Evolutionary conservation across 2,797 vertebrate species (phyloP).

Genomic region (Mormyrus hasselquistii): DNA sequence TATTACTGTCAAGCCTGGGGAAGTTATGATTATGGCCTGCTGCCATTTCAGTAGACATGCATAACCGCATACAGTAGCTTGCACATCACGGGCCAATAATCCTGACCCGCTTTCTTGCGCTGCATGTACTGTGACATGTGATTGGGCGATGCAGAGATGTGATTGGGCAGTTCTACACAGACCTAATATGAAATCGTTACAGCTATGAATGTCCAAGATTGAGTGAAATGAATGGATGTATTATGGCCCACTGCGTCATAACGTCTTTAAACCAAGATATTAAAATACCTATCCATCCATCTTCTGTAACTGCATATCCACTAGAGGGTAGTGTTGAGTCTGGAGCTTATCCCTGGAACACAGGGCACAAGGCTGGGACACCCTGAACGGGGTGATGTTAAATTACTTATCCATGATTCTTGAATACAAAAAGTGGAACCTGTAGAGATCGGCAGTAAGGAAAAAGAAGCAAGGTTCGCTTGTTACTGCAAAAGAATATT

Average conservation of each 20-base stretch:
- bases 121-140: not conserved
- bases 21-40: conserved; percentile 3
- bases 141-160: not conserved
- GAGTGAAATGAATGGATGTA: not conserved
- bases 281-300: not conserved
- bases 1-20: not conserved
- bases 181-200: not conserved
- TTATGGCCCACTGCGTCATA: not conserved
- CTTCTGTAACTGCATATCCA: not conserved
- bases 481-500: conserved; percentile 67
- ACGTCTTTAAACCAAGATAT: not conserved
- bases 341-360: not conserved
- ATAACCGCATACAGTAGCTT: not conserved
- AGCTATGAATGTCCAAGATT: not conserved
- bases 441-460: not conserved
- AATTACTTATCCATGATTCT: not conserved
- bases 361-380: not conserved
- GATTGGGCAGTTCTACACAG: not conserved
- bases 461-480: conserved; percentile 38
- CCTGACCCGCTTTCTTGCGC: not conserved
- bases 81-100: not conserved
- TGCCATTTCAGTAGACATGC: conserved; percentile 10
- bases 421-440: not conserved
- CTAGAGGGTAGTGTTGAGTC: not conserved
- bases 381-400: not conserved